Conservation (phyloP, 2,113 vertebrate species). For the Eolophus roseicapilla region DNA sequence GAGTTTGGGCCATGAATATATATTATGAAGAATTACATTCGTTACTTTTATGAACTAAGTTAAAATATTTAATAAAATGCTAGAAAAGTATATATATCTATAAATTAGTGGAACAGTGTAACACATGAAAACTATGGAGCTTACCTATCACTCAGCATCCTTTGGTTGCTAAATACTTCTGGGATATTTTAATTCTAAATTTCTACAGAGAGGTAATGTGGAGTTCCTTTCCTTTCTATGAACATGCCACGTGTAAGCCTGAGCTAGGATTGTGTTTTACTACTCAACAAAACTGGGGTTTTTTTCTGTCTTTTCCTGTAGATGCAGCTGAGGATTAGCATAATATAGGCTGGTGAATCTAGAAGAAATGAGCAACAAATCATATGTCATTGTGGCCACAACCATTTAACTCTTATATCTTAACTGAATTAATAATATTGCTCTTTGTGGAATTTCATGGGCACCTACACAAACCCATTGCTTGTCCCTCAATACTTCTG, state of each 20-base stretch:
- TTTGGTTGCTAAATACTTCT: not conserved
- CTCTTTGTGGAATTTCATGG: not conserved
- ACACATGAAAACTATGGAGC: not conserved
- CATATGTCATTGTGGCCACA: not conserved
- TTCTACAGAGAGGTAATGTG: not conserved
- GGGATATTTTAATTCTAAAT: not conserved
- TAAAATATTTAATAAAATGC: not conserved
- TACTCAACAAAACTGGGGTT: not conserved
- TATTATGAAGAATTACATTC: not conserved
- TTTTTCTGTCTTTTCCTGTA: not conserved
- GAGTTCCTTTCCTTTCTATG: not conserved
- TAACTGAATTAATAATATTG: not conserved
- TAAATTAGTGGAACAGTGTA: not conserved
- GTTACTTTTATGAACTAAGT: not conserved
- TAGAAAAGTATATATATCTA: not conserved
- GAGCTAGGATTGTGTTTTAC: not conserved
- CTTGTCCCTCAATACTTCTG: not conserved
- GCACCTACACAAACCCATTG: not conserved
- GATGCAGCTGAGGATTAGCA: not conserved
- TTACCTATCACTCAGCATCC: not conserved
- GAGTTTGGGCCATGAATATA: not conserved
- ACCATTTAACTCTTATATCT: not conserved
- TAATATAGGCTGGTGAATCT: not conserved
- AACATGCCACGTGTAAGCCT: not conserved
- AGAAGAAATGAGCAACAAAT: not conserved